Evolutionary conservation across 2,888 invertebrate genomes (phyloP).

Genomic region (Rhaphigaster nebulosa): DNA sequence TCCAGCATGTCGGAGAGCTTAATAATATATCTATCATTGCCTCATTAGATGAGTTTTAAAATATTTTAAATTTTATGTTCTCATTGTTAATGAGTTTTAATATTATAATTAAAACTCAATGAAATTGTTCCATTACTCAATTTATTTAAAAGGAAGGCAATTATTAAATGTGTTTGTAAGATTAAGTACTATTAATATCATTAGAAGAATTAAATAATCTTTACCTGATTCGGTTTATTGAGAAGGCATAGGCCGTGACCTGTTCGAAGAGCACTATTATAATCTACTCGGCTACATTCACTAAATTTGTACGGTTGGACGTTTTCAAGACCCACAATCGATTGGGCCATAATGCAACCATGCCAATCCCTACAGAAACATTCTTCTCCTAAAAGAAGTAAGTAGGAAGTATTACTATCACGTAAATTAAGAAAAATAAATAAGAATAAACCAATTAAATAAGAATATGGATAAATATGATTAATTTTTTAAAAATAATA

Average conservation of each 20-base stretch:
- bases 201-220: constrained; percentile 66
- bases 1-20: too few species aligned
- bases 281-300: constrained; percentile 92
- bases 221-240: constrained; percentile 93
- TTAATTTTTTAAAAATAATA: neutral
- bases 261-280: constrained; percentile 86
- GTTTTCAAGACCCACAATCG: constrained; percentile 90
- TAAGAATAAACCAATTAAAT: neutral
- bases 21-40: too few species aligned
- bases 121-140: too few species aligned
- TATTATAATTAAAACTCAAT: too few species aligned
- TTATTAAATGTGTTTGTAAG: too few species aligned
- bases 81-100: too few species aligned
- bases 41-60: too few species aligned
- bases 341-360: constrained; percentile 95
- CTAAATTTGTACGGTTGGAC: constrained; percentile 98
- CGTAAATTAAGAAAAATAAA: neutral
- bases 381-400: constrained; percentile 74
- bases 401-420: neutral
- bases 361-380: constrained; percentile 95
- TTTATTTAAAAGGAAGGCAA: too few species aligned
- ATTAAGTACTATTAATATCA: constrained; percentile 58
- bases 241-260: constrained; percentile 93
- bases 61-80: too few species aligned
- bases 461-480: neutral